These are phyloP conservation scores for Pygoscelis adeliae DNA, from an alignment of 2,113 vertebrate species.

Conservation along the genomic window DNA sequence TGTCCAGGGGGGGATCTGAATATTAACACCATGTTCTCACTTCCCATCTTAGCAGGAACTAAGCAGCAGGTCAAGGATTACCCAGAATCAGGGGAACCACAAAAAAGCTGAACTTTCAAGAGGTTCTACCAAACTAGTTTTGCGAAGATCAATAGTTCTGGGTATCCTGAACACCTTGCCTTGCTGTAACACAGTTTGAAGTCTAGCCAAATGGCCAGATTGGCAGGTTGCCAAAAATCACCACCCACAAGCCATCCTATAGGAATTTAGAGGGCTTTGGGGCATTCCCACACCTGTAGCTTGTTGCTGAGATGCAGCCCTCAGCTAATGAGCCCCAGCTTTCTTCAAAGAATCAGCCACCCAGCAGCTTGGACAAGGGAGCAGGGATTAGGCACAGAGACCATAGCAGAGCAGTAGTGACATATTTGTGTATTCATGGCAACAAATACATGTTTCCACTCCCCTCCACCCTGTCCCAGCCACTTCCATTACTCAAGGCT, in stretches of 20 bases:
- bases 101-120: not conserved
- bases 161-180: not conserved
- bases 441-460: not conserved
- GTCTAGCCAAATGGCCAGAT: not conserved
- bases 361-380: not conserved
- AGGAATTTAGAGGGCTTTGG: not conserved
- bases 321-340: not conserved
- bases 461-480: not conserved
- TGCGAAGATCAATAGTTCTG: not conserved
- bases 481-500: not conserved
- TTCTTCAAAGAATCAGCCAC: not conserved
- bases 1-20: not conserved
- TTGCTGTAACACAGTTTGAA: not conserved
- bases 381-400: rapidly evolving
- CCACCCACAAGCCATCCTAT: not conserved
- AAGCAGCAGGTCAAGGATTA: not conserved
- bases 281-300: not conserved
- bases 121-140: not conserved
- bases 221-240: not conserved
- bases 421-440: not conserved
- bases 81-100: not conserved
- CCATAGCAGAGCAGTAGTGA: not conserved
- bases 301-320: not conserved
- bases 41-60: not conserved
- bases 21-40: not conserved